These are phyloP conservation scores for Melinaea marsaeus DNA, from an alignment of 2,888 invertebrate genomes.

Conservation along the genomic window DNA sequence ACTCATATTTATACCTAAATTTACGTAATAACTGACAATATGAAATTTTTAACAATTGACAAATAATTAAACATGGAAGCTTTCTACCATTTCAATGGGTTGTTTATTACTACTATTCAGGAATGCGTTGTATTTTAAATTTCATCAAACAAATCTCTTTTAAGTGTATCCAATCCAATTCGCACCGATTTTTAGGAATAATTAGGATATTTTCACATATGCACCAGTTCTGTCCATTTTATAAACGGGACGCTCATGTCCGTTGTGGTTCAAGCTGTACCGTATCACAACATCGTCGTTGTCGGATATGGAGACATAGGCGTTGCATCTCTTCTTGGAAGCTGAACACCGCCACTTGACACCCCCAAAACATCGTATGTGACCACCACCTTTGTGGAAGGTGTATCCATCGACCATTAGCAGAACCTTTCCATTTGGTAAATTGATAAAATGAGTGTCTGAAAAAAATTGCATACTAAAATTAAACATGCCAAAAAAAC, in stretches of 20 bases:
- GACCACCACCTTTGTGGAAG: slow-evolving; percentile 29
- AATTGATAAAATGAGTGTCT: slow-evolving; percentile 30
- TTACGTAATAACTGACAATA: no score
- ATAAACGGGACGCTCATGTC: slow-evolving; percentile 31
- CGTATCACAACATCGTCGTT: slow-evolving; percentile 26
- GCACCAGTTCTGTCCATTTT: slow-evolving; percentile 17
- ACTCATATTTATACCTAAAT: no score
- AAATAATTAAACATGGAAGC: no score
- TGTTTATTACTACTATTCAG: no score
- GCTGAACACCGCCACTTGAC: slow-evolving; percentile 34
- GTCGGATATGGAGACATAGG: slow-evolving; percentile 32
- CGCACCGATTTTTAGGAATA: no score
- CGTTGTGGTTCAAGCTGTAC: slow-evolving; percentile 26
- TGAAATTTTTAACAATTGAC: no score
- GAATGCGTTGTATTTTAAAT: no score
- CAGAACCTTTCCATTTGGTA: slow-evolving; percentile 25
- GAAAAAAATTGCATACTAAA: slow-evolving; percentile 15
- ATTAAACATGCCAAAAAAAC: background rate
- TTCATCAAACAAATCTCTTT: no score
- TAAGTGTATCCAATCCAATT: no score
- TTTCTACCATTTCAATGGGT: no score
- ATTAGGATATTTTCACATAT: slow-evolving; percentile 17
- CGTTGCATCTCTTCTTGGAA: slow-evolving; percentile 35
- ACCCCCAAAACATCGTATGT: slow-evolving; percentile 22
- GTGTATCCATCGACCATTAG: slow-evolving; percentile 35